These are phyloP conservation scores for Clarias macrocephalus DNA, from an alignment of 2,113 vertebrate species.

Conservation along the genomic window DNA sequence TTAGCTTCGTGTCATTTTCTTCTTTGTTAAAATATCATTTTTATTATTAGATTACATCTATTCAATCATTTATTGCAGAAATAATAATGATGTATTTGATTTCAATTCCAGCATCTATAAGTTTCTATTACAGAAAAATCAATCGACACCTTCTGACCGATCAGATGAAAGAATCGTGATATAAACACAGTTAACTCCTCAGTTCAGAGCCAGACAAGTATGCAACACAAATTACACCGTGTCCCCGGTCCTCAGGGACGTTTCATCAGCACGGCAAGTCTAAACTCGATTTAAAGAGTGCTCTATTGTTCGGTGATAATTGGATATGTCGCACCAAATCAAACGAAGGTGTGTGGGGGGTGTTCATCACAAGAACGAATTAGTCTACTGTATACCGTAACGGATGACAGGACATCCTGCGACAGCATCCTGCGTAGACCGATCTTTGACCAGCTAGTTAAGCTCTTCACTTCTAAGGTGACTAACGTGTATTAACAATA, in stretches of 20 bases:
- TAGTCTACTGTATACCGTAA: neutral
- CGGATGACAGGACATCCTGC: neutral
- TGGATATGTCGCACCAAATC: slow-evolving; percentile 12
- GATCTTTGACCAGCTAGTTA: neutral
- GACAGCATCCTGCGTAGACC: neutral
- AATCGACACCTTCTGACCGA: neutral
- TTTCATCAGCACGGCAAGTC: slow-evolving; percentile 10
- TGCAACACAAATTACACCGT: neutral
- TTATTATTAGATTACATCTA: neutral
- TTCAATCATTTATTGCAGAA: neutral
- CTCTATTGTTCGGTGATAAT: slow-evolving; percentile 18
- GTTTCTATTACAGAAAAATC: neutral
- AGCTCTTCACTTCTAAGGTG: neutral
- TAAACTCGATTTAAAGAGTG: neutral
- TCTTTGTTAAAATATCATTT: neutral
- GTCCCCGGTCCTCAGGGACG: neutral
- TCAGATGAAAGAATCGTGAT: neutral
- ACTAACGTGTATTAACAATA: slow-evolving; percentile 9
- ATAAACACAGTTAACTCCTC: neutral
- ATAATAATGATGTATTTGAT: neutral
- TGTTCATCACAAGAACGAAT: neutral
- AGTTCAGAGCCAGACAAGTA: neutral
- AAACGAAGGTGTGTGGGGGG: neutral
- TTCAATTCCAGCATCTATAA: neutral
- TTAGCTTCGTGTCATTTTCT: no score